Evolutionary conservation across 2,797 vertebrate genomes (phyloP).

Genomic region (Melanotaenia parkinsoni): DNA sequence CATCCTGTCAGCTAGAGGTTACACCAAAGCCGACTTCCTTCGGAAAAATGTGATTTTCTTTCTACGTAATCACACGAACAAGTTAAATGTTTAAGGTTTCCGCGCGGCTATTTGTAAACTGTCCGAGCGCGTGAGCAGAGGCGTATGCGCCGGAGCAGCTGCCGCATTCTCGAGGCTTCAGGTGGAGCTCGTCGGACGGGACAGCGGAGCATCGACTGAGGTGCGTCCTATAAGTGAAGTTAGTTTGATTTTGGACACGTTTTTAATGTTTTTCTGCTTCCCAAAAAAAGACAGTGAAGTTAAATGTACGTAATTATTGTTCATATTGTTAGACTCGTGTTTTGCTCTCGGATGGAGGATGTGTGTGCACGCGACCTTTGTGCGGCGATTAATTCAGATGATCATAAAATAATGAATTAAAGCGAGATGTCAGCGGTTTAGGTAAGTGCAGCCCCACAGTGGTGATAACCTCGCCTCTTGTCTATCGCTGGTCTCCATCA

Average conservation of each 20-base stretch:
- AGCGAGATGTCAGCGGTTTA: conserved; percentile 11
- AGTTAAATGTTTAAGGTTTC: not conserved
- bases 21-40: conserved; percentile 11
- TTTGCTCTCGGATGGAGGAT: conserved; percentile 18
- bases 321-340: not conserved
- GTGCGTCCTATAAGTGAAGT: conserved; percentile 68
- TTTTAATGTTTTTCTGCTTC: not conserved
- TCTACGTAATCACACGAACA: not conserved
- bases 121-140: not conserved
- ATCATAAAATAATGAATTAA: not conserved
- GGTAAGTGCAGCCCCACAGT: not conserved
- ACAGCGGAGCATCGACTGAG: conserved; percentile 74
- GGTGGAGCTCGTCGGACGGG: conserved; percentile 68
- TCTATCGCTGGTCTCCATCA: conserved; percentile 27
- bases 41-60: conserved; percentile 54
- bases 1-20: conserved; percentile 65
- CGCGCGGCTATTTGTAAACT: not conserved
- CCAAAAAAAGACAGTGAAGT: fast-evolving
- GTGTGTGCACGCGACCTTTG: not conserved
- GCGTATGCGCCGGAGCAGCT: conserved; percentile 31
- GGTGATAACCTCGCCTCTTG: conserved; percentile 3
- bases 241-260: conserved; percentile 9
- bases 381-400: not conserved
- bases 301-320: not conserved
- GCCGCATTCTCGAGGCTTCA: conserved; percentile 16